phyloP scores from a whole-genome alignment of 2,888 invertebrate genomes.

The Drosophila buzzatii region DNA sequence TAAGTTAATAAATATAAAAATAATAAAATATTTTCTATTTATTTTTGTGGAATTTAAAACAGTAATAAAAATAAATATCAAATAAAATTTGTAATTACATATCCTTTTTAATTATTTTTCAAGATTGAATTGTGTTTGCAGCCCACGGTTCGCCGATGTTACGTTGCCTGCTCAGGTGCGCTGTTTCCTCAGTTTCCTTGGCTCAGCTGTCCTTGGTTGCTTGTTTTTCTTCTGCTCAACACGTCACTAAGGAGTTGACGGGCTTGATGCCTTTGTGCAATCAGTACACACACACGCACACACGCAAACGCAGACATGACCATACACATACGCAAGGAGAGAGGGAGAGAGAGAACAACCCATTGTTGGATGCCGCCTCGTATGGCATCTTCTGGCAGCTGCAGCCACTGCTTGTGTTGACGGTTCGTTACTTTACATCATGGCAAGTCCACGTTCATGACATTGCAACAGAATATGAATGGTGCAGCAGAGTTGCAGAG shows the following conservation, averaged over 20 bases:
- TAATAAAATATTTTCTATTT: too few relatives aligned
- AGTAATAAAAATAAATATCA: too few relatives aligned
- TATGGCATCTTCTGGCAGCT: slow-evolving; percentile 22
- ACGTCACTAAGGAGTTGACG: slow-evolving; percentile 78
- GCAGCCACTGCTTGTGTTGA: slow-evolving; percentile 41
- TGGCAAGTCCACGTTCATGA: slow-evolving; percentile 36
- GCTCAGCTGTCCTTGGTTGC: slow-evolving; percentile 34
- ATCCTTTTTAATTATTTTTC: not conserved
- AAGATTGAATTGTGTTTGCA: not conserved
- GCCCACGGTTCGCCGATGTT: slow-evolving; percentile 28
- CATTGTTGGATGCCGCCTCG: slow-evolving; percentile 9
- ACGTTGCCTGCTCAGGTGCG: slow-evolving; percentile 52
- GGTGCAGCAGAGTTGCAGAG: slow-evolving; percentile 47
- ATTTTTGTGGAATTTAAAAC: too few relatives aligned
- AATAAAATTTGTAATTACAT: too few relatives aligned
- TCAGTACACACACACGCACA: slow-evolving; percentile 41
- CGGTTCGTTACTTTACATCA: slow-evolving; percentile 58
- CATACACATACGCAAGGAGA: not conserved
- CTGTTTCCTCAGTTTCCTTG: slow-evolving; percentile 16
- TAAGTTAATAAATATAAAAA: too few relatives aligned
- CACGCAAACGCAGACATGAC: not conserved
- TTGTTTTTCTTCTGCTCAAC: slow-evolving; percentile 69
- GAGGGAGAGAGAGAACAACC: not conserved
- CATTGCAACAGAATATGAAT: slow-evolving; percentile 45
- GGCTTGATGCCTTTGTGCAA: slow-evolving; percentile 70